phyloP scores from a whole-genome alignment of 1,140 invertebrate genomes.

The Aphidius gifuensis region DNA sequence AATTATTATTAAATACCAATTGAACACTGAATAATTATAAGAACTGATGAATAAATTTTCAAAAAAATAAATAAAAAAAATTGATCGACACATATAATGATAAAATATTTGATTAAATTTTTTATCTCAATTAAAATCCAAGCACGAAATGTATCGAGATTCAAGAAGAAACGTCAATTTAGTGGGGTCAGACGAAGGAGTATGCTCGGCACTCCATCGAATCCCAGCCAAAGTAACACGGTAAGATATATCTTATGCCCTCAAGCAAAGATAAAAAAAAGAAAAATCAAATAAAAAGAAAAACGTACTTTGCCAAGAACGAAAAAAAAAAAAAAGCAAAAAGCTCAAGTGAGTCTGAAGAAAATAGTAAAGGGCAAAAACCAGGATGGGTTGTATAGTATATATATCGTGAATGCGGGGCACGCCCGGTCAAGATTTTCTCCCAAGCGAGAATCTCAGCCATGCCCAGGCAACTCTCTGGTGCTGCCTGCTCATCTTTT shows the following conservation, averaged over 20 bases:
- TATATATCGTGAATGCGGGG: conserved; percentile 52
- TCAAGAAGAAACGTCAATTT: not conserved
- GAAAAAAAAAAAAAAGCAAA: conserved; percentile 26
- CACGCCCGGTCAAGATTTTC: conserved; percentile 57
- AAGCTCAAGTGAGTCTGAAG: conserved; percentile 47
- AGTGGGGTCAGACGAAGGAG: not conserved
- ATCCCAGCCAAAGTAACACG: conserved; percentile 17
- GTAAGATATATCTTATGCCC: conserved; percentile 12
- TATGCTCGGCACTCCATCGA: conserved; percentile 19
- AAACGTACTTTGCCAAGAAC: not conserved
- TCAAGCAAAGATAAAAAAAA: not conserved
- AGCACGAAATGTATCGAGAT: conserved; percentile 4
- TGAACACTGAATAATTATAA: too few species aligned
- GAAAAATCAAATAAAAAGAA: conserved; percentile 1
- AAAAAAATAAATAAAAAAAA: too few species aligned
- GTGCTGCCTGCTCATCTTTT: conserved; percentile 9
- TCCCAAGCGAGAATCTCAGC: conserved; percentile 54
- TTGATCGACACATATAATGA: too few species aligned
- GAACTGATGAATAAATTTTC: too few species aligned
- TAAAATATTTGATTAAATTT: too few species aligned
- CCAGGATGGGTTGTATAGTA: conserved; percentile 35
- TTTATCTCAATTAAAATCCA: not conserved
- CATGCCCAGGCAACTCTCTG: conserved; percentile 34
- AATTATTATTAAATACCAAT: too few species aligned
- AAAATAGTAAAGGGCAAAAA: conserved; percentile 32